Percentiles rank a stretch among this genome's conserved stretches.
Conservation (phyloP, 2,113 vertebrate species). For the Gavialis gangeticus region DNA sequence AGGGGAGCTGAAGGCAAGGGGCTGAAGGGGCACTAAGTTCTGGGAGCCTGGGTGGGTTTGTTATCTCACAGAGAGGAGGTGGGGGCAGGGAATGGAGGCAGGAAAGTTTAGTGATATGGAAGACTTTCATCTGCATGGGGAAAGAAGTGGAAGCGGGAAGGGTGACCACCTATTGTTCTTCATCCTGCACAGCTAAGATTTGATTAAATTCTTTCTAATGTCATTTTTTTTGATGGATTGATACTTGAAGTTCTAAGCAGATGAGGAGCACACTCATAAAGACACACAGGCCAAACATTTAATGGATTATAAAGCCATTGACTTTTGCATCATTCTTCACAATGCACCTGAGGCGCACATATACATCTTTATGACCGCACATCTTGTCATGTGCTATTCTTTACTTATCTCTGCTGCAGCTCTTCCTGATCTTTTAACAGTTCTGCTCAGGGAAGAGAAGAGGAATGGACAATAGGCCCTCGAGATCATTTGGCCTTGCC, state of each 20-base stretch:
- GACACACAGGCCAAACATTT: conserved; percentile 8
- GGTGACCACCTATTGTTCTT: background rate
- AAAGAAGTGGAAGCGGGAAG: background rate
- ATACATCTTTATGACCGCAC: conserved; percentile 27
- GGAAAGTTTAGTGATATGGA: background rate
- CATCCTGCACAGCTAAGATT: background rate
- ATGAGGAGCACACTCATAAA: background rate
- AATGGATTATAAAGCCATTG: conserved; percentile 1
- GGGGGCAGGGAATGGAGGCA: background rate
- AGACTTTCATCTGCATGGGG: background rate
- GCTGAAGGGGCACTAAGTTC: accelerated
- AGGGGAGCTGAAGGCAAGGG: background rate
- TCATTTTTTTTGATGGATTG: conserved; percentile 1
- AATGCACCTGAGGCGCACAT: background rate
- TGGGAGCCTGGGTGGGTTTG: background rate
- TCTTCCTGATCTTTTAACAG: conserved; percentile 53
- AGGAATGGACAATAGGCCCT: conserved; percentile 58
- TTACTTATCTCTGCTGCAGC: conserved; percentile 49
- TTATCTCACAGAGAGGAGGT: background rate
- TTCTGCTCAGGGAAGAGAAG: conserved; percentile 34
- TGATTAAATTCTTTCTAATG: conserved; percentile 12
- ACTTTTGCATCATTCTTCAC: conserved; percentile 9
- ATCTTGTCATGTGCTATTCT: conserved; percentile 58
- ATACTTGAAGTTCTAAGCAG: background rate
- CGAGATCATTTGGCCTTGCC: background rate